These are phyloP conservation scores for Halocaridina rubra DNA, from an alignment of 2,888 invertebrate genomes.

Conservation along the genomic window DNA sequence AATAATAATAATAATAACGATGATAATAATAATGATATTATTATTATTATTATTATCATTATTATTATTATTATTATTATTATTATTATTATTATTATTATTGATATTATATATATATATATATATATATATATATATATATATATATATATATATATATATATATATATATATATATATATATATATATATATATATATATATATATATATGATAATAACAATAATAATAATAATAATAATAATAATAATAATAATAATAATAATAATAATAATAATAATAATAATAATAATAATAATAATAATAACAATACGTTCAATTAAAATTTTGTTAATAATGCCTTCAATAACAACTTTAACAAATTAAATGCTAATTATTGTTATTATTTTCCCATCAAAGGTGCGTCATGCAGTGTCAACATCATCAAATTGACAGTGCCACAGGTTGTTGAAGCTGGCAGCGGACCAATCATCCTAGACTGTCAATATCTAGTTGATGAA, in stretches of 20 bases:
- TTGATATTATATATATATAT: conserved; percentile 7
- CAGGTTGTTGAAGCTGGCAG: background rate
- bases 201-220: background rate
- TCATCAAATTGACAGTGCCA: background rate
- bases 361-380: background rate
- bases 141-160: background rate
- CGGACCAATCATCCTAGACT: background rate
- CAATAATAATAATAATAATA: too few species aligned
- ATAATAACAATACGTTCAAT: too few species aligned
- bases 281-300: too few species aligned
- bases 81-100: too few species aligned
- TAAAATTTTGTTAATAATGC: too few species aligned
- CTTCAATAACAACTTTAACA: too few species aligned
- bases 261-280: too few species aligned
- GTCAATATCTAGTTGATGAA: background rate
- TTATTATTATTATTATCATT: too few species aligned
- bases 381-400: background rate
- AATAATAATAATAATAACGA: too few species aligned
- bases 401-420: background rate
- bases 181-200: background rate
- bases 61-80: too few species aligned
- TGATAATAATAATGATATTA: too few species aligned
- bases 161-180: background rate
- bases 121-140: conserved; percentile 7
- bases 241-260: too few species aligned